Percentiles rank a stretch among this genome's conserved stretches.
Evolutionary conservation across 23 tunicate genomes (phyloP).

Genomic region (Halocynthia roretzi): DNA sequence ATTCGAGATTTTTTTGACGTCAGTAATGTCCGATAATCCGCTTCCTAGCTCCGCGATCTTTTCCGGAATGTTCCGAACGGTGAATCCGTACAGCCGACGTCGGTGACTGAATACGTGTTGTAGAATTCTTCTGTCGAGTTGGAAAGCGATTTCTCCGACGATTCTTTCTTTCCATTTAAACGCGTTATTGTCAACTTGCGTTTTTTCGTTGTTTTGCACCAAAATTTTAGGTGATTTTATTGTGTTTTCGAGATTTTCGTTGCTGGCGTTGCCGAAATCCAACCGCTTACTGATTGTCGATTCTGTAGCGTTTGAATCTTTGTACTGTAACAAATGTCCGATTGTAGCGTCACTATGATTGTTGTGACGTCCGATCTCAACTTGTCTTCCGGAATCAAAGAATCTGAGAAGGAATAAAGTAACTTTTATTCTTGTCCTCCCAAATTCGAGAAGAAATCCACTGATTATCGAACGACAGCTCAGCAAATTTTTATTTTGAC

Average conservation of each 20-base stretch:
- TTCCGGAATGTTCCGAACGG: constrained; percentile 63
- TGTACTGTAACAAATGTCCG: neutral
- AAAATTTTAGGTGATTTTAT: neutral
- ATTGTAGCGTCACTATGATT: neutral
- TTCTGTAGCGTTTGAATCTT: neutral
- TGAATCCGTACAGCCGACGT: constrained; percentile 73
- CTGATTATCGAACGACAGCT: no score
- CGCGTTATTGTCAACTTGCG: neutral
- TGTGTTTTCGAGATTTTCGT: constrained; percentile 5
- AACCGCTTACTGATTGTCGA: constrained; percentile 15
- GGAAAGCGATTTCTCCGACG: constrained; percentile 87
- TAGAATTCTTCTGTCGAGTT: constrained; percentile 62
- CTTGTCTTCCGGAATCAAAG: constrained; percentile 3
- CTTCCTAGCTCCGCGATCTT: constrained; percentile 19
- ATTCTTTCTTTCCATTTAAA: constrained; percentile 18
- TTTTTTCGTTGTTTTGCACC: neutral
- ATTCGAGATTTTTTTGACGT: constrained; percentile 9
- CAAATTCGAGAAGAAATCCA: no score
- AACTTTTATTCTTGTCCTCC: no score
- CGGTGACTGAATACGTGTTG: constrained; percentile 56
- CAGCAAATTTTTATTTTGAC: no score
- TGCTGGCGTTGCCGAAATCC: constrained; percentile 19
- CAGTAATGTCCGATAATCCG: neutral
- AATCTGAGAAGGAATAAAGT: neutral
- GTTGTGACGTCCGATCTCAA: neutral